These are phyloP conservation scores for Solenodon paradoxus DNA, from an alignment of 2,113 vertebrate genomes.

Conservation along the genomic window DNA sequence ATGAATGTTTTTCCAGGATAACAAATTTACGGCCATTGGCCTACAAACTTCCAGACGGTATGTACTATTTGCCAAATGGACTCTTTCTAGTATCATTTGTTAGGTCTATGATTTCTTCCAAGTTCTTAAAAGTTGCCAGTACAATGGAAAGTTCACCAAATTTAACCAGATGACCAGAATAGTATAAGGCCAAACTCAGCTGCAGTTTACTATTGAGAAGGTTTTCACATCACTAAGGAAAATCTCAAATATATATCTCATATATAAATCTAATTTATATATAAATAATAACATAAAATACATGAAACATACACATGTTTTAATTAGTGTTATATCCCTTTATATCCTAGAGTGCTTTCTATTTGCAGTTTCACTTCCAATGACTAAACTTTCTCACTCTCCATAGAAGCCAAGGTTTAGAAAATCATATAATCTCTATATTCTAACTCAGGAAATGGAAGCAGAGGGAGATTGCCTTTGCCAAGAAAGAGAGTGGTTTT, in stretches of 20 bases:
- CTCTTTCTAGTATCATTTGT: background rate
- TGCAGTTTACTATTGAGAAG: background rate
- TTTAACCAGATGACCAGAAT: background rate
- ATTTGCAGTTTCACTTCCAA: conserved; percentile 22
- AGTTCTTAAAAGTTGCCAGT: background rate
- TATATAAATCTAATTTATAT: too few relatives aligned
- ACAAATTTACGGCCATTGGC: background rate
- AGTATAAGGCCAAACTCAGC: background rate
- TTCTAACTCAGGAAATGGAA: conserved; percentile 58
- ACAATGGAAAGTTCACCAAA: background rate
- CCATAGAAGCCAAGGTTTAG: conserved; percentile 41
- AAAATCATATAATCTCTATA: conserved; percentile 52
- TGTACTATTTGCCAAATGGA: background rate
- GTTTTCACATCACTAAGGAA: background rate
- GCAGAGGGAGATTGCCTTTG: conserved; percentile 46
- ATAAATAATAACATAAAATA: too few relatives aligned
- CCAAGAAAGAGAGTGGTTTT: conserved; percentile 54
- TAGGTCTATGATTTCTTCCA: background rate
- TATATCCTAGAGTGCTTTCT: conserved; percentile 3
- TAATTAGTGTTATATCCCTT: conserved; percentile 42
- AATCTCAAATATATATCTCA: background rate
- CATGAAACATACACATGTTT: too few relatives aligned
- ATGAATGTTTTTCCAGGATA: background rate
- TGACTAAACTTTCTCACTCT: conserved; percentile 40
- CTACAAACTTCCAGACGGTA: background rate